Base-by-base conservation (phyloP, 2,113 vertebrate genomes). In the Piprites chloris region DNA sequence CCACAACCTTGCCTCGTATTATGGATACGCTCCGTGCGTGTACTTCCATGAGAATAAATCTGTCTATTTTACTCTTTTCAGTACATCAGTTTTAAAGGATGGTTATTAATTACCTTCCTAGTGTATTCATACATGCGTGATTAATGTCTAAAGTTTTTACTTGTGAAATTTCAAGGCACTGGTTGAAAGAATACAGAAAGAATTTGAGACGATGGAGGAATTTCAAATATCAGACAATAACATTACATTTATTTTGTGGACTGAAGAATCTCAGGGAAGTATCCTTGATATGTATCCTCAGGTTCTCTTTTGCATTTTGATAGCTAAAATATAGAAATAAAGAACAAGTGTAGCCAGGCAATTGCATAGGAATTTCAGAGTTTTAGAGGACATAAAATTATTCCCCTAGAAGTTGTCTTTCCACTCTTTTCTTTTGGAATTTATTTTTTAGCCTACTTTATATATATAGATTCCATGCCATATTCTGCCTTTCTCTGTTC, bases 61-160 rank as follows among this genome's bases (percentile, higher is more conserved):
- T 30, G 79, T 89, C 81, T 77, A 13, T 76, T 96, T 90, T 55
- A 68, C 69, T 93, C 44, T 75, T 88, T 66, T 49, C 77, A 68
- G 76, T 59, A 30, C 44, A 78, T 85, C 49, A 66, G 15, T 83
- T 95, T 96, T 83, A 87, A 87, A 59, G 49, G 37, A n/a, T 69
- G 23, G 30, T 75, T 94, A 87, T 95, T 87, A 95, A 96, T 95
- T 92, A 71, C 37, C 72, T 44, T 59, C 72, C 30, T 62, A 47
- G 16, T 66, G 41, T 82, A 90, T n/a, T 85, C 59, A 35, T 82
- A 66, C 11, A 4, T 62, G 32, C 2, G 2, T 92, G 76, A 90
- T 78, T 88, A 88, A 94, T 53, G 39, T 39, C 32, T 32, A 35
- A 47, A 93, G 44, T 62, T 96, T 76, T 74, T 65, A 66, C 69